A percentile compares a stretch with the other conserved stretches of the same genome.
phyloP scores from a whole-genome alignment of 2,888 invertebrate species.

The Ischnura elegans region DNA sequence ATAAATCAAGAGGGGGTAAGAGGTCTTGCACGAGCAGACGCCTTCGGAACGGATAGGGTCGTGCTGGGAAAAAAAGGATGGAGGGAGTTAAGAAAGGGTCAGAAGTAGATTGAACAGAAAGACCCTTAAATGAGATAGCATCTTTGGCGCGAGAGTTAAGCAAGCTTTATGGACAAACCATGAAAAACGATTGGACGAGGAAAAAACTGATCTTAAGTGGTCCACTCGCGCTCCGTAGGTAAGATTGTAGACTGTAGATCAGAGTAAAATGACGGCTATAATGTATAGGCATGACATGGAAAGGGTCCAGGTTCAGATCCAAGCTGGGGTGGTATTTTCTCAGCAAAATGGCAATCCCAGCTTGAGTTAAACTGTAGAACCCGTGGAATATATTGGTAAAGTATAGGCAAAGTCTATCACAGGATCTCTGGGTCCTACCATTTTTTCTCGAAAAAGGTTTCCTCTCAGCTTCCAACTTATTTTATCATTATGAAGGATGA shows the following conservation, averaged over 20 bases:
- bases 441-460: too few relatives aligned
- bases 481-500: too few relatives aligned
- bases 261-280: too few relatives aligned
- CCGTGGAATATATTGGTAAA: too few relatives aligned
- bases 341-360: too few relatives aligned
- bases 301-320: too few relatives aligned
- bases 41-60: background rate
- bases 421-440: too few relatives aligned
- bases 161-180: background rate
- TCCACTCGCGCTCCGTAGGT: background rate
- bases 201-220: background rate
- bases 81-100: background rate
- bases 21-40: background rate
- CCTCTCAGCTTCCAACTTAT: too few relatives aligned
- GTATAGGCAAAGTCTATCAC: too few relatives aligned
- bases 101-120: background rate
- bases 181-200: background rate
- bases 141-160: background rate
- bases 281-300: too few relatives aligned
- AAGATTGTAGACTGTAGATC: background rate
- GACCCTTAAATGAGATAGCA: background rate
- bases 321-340: background rate
- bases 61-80: background rate
- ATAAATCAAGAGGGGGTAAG: background rate
- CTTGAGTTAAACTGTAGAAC: too few relatives aligned